phyloP scores from a whole-genome alignment of 1,140 invertebrate species.

The Coelopa frigida region DNA sequence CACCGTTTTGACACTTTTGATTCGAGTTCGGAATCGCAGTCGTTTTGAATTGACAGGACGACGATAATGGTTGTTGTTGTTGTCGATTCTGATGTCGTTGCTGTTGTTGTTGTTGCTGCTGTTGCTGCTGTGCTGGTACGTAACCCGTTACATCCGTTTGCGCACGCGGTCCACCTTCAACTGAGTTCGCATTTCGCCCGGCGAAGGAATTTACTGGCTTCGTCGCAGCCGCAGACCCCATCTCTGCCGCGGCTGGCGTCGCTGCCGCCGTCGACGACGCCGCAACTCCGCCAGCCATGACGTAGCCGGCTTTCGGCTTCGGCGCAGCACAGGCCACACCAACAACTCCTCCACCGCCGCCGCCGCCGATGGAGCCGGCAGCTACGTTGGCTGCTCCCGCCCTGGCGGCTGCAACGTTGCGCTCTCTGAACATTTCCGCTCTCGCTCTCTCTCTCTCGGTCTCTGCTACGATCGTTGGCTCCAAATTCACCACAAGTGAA shows the following conservation, averaged over 20 bases:
- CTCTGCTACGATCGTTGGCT: constrained; percentile 13
- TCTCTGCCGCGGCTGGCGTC: not conserved
- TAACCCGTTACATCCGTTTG: constrained; percentile 16
- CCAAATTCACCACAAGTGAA: too few species aligned
- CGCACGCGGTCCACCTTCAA: constrained; percentile 37
- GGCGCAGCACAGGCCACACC: too few species aligned
- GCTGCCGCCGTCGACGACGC: not conserved
- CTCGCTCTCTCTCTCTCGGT: too few species aligned
- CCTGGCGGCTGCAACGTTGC: not conserved
- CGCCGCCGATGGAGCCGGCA: constrained; percentile 9
- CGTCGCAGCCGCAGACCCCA: constrained; percentile 10
- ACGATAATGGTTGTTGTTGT: constrained; percentile 11
- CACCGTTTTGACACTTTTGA: constrained; percentile 25
- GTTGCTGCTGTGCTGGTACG: constrained; percentile 12
- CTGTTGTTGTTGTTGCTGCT: constrained; percentile 2
- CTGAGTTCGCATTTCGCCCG: constrained; percentile 20
- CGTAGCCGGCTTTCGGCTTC: constrained; percentile 23
- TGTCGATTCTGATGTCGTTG: not conserved
- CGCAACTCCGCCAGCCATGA: constrained; percentile 23
- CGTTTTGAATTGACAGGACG: constrained; percentile 33
- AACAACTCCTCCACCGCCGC: too few species aligned
- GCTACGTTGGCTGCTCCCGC: constrained; percentile 12
- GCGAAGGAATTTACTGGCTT: constrained; percentile 15
- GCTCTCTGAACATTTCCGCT: constrained; percentile 20
- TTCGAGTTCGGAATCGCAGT: constrained; percentile 18